A percentile compares a stretch with the other conserved stretches of the same genome.
phyloP scores from a whole-genome alignment of 2,797 vertebrate genomes.

The Phrynocephalus vlangalii region DNA sequence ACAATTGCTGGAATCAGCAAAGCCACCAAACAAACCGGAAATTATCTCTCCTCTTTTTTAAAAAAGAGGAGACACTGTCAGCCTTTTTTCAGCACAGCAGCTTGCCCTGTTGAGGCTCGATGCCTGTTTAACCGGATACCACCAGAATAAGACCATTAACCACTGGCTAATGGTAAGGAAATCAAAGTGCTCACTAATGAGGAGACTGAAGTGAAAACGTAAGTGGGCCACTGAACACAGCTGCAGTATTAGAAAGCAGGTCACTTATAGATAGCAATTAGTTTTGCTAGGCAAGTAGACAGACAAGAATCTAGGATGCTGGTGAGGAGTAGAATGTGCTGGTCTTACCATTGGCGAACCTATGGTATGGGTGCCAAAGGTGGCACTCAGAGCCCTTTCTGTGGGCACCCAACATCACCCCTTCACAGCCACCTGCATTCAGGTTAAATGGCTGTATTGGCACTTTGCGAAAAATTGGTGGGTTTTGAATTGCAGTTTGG shows the following conservation, averaged over 20 bases:
- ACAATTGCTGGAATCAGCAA: constrained; percentile 38
- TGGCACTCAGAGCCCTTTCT: too few species aligned
- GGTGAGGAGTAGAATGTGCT: background rate
- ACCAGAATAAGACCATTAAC: constrained; percentile 1
- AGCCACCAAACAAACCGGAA: constrained; percentile 29
- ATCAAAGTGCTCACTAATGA: background rate
- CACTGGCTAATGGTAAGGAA: background rate
- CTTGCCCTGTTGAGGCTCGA: background rate
- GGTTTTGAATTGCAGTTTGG: too few species aligned
- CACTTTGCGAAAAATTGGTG: too few species aligned
- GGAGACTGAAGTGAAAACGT: background rate
- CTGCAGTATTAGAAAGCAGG: background rate
- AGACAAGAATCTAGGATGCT: background rate
- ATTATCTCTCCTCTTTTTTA: constrained; percentile 18
- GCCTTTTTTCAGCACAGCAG: background rate
- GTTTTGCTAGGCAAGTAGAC: background rate
- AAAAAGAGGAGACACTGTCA: constrained; percentile 34
- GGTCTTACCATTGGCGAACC: background rate
- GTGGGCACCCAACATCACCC: too few species aligned
- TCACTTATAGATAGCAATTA: background rate
- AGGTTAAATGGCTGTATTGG: too few species aligned
- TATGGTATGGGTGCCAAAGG: too few species aligned
- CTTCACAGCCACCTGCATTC: too few species aligned
- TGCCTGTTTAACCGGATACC: background rate
- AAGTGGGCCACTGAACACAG: background rate